phyloP scores from a whole-genome alignment of 2,113 vertebrate genomes.

The Phalacrocorax pelagicus region DNA sequence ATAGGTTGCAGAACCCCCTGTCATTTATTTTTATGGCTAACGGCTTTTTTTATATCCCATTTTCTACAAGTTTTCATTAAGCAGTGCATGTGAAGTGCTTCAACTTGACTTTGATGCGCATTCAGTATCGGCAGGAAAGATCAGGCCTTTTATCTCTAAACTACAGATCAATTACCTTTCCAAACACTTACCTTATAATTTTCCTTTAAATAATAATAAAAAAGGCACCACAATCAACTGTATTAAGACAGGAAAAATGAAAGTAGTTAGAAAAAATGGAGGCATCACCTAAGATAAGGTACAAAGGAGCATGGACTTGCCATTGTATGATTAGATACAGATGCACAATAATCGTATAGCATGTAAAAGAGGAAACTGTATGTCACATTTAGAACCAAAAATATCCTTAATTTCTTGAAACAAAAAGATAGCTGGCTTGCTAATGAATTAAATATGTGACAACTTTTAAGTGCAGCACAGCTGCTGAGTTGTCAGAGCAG shows the following conservation, averaged over 20 bases:
- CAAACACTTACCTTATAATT: slow-evolving; percentile 53
- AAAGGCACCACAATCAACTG: background rate
- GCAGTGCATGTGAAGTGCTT: slow-evolving; percentile 42
- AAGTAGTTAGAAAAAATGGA: slow-evolving; percentile 18
- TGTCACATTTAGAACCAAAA: background rate
- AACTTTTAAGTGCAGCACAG: slow-evolving; percentile 34
- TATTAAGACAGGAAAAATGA: slow-evolving; percentile 27
- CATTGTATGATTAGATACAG: background rate
- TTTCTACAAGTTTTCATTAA: slow-evolving; percentile 64
- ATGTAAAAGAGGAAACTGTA: background rate
- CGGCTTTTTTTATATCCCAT: slow-evolving; percentile 59
- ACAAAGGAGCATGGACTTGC: background rate
- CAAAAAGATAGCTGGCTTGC: slow-evolving; percentile 6
- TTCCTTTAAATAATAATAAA: slow-evolving; percentile 31
- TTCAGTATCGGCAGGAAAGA: slow-evolving; percentile 53
- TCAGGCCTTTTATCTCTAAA: slow-evolving; percentile 62
- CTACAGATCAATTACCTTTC: slow-evolving; percentile 65
- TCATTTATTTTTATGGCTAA: slow-evolving; percentile 65
- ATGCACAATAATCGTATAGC: background rate
- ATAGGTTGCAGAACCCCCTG: slow-evolving; percentile 7
- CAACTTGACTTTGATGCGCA: slow-evolving; percentile 65
- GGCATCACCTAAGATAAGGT: background rate
- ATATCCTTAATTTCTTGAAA: background rate
- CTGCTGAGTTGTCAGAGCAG: slow-evolving; percentile 52
- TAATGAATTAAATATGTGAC: slow-evolving; percentile 61